phyloP scores from a whole-genome alignment of 2,888 invertebrate genomes.

The Coecobrya sp. region DNA sequence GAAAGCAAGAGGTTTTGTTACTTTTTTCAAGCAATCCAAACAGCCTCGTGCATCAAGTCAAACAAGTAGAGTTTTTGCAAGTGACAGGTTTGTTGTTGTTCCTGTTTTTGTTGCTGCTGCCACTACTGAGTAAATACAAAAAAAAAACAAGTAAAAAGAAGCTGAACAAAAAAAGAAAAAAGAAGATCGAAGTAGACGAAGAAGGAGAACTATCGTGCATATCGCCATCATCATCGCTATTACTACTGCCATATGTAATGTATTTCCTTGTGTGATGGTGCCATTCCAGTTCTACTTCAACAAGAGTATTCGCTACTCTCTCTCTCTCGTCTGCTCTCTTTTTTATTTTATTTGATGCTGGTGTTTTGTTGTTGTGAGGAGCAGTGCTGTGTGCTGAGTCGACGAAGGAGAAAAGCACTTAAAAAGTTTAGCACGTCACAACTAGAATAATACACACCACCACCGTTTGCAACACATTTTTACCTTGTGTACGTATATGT shows the following conservation, averaged over 20 bases:
- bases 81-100: constrained; percentile 79
- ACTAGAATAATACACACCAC: constrained; percentile 33
- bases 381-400: constrained; percentile 48
- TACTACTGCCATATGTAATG: constrained; percentile 46
- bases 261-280: constrained; percentile 67
- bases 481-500: not conserved
- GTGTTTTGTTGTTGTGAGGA: constrained; percentile 49
- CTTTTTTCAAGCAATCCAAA: constrained; percentile 48
- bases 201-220: constrained; percentile 68
- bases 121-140: not conserved
- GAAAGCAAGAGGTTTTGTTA: constrained; percentile 53
- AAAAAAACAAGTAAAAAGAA: constrained; percentile 50
- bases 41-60: constrained; percentile 56
- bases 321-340: constrained; percentile 67
- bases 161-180: constrained; percentile 49
- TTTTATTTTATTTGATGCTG: constrained; percentile 67
- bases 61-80: constrained; percentile 76
- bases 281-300: constrained; percentile 68
- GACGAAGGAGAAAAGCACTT: constrained; percentile 65
- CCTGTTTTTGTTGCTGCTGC: constrained; percentile 61
- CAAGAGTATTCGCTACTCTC: constrained; percentile 15
- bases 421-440: constrained; percentile 65
- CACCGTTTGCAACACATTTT: constrained; percentile 44
- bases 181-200: constrained; percentile 80
- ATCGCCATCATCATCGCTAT: constrained; percentile 58